A percentile compares a stretch with the other conserved stretches of the same genome.
Conservation (phyloP, 2,113 vertebrate species). For the Ailuropoda melanoleuca region DNA sequence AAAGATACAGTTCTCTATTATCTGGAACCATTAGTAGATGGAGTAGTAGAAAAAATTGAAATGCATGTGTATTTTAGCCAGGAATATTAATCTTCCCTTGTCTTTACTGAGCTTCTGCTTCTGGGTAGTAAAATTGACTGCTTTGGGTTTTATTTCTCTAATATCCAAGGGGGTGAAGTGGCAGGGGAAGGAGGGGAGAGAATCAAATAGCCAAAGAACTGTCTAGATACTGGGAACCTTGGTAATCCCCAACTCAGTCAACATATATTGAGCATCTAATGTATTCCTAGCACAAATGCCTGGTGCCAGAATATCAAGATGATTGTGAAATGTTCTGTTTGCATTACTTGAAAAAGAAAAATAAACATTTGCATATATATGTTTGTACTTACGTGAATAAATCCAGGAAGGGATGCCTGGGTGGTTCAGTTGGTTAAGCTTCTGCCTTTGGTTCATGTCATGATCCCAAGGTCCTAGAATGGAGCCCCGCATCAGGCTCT, state of each 20-base stretch:
- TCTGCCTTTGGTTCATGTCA: neutral
- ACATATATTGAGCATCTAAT: neutral
- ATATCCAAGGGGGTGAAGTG: neutral
- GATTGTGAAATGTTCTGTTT: neutral
- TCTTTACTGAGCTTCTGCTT: neutral
- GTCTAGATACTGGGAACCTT: neutral
- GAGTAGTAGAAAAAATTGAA: conserved; percentile 1
- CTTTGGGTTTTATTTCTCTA: neutral
- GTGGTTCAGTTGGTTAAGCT: neutral
- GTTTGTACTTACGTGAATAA: neutral
- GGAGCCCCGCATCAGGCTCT: neutral
- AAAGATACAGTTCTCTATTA: conserved; percentile 9
- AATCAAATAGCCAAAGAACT: neutral
- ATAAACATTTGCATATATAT: neutral
- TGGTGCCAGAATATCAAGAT: neutral
- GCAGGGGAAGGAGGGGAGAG: neutral
- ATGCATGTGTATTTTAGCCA: neutral
- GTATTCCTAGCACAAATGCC: neutral
- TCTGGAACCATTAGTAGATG: neutral
- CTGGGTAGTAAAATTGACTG: neutral
- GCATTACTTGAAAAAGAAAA: neutral
- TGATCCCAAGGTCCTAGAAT: neutral
- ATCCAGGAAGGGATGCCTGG: neutral
- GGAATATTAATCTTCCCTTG: neutral
- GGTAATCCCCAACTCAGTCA: neutral